Evolutionary conservation across 2,797 vertebrate species (phyloP), one percentile per base, ranked within the genome.

Genomic region (Enteromius trimaculatus): DNA sequence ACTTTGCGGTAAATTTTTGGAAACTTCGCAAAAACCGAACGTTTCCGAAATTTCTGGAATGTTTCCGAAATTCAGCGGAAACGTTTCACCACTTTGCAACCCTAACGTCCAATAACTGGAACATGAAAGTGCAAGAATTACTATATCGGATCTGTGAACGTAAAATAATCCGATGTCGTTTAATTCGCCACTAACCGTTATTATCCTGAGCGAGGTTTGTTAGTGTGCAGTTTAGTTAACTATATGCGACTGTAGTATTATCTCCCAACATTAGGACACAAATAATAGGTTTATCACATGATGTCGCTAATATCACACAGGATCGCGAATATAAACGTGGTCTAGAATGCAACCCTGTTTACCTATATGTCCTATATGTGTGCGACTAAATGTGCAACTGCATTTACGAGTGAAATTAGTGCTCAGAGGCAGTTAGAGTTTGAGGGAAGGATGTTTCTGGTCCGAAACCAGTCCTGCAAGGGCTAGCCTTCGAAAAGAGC

Each of bases 341-440:
- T 49, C 26, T 68, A 53, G 26, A 71, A 77, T 49, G 69, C 70
- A 80, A 82, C 77, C 69, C 66, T 64, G 62, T 42, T 44, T 42
- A 75, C 71, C 51, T 55, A 37, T 23, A 74, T 34, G 44, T 71
- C 42, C 64, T 44, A 65, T 17, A 31, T 31, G 13, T 5, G 23
- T 62, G 23, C 2, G 13, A 70, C 47, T 37, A 77, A 16, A 65
- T 44, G 37, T 47, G n/a, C 70, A 82, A 80, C 70, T 53, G 72
- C 21, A 51, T 53, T 49, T n/a, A 49, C 29, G 47, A 53, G 62
- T 81, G 19, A 77, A 84, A 88, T 75, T 85, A 84, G 74, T 83
- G 77, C 66, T 82, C 81, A 89, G 77, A 29, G 82, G 77, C 82
- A 85, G 72, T 82, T 88, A 34, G 58, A 85, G 84, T 62, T 71